A percentile compares a stretch with the other conserved stretches of the same genome.
These are phyloP conservation scores for Epinephelus malabaricus DNA, from an alignment of 2,797 vertebrate genomes.

Conservation along the genomic window DNA sequence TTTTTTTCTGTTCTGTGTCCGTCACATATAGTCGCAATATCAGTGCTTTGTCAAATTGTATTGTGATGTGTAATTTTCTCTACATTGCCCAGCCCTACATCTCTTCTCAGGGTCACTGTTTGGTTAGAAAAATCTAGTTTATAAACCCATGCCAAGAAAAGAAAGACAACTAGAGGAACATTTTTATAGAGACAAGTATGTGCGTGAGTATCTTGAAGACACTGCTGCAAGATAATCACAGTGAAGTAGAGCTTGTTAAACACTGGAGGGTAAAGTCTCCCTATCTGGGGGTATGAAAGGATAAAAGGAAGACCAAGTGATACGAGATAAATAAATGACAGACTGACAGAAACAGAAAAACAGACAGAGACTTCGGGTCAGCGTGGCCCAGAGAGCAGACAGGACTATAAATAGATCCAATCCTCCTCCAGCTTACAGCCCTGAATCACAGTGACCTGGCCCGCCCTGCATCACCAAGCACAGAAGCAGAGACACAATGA, in stretches of 20 bases:
- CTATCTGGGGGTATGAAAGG: slow-evolving; percentile 16
- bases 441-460: slow-evolving; percentile 71
- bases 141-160: not conserved
- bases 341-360: slow-evolving; percentile 54
- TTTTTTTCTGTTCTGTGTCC: too few species aligned
- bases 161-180: not conserved
- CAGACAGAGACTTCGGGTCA: slow-evolving; percentile 71
- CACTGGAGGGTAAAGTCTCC: slow-evolving; percentile 21
- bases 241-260: slow-evolving; percentile 24
- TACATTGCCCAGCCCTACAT: too few species aligned
- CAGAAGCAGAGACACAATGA: slow-evolving; percentile 53
- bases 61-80: too few species aligned
- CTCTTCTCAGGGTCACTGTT: not conserved
- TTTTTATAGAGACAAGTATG: not conserved
- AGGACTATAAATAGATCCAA: slow-evolving; percentile 80
- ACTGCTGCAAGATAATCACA: not conserved
- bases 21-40: too few species aligned
- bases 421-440: slow-evolving; percentile 77
- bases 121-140: not conserved
- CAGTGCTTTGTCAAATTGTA: too few species aligned
- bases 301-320: slow-evolving; percentile 31
- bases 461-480: slow-evolving; percentile 52
- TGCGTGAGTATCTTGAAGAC: slow-evolving; percentile 2
- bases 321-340: slow-evolving; percentile 54
- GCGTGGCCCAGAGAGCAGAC: slow-evolving; percentile 68